phyloP scores from a whole-genome alignment of 2,797 vertebrate species.

The Dallia pectoralis region DNA sequence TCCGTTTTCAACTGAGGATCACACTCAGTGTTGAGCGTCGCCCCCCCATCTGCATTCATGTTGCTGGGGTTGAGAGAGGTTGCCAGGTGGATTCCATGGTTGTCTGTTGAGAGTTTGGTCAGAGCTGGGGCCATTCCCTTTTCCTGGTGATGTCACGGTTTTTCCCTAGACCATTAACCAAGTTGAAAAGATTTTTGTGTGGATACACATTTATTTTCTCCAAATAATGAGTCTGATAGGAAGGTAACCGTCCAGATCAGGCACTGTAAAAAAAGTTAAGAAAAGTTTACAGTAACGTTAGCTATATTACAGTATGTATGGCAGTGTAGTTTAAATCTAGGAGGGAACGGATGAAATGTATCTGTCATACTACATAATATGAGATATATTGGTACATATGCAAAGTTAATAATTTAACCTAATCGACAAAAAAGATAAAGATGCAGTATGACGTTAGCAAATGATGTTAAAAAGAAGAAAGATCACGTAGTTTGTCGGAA shows the following conservation, averaged over 20 bases:
- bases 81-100: constrained; percentile 80
- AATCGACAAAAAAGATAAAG: neutral
- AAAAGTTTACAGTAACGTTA: neutral
- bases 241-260: neutral
- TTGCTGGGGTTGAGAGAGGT: constrained; percentile 72
- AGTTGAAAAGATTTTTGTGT: neutral
- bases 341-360: neutral
- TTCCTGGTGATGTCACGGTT: neutral
- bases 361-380: neutral
- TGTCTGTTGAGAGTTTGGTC: constrained; percentile 81
- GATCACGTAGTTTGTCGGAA: neutral
- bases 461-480: neutral
- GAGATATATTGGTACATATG: too few relatives aligned
- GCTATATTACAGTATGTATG: neutral
- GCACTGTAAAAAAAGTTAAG: neutral
- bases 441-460: too few relatives aligned
- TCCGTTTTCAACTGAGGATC: constrained; percentile 74
- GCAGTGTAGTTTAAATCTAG: neutral
- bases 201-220: neutral
- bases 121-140: constrained; percentile 84
- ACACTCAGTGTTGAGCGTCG: constrained; percentile 67
- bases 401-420: neutral
- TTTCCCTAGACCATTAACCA: neutral
- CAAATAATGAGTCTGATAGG: neutral
- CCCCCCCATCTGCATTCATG: constrained; percentile 75